These are phyloP conservation scores for Nemapogon koenigi DNA, from an alignment of 2,888 invertebrate species.

Conservation along the genomic window DNA sequence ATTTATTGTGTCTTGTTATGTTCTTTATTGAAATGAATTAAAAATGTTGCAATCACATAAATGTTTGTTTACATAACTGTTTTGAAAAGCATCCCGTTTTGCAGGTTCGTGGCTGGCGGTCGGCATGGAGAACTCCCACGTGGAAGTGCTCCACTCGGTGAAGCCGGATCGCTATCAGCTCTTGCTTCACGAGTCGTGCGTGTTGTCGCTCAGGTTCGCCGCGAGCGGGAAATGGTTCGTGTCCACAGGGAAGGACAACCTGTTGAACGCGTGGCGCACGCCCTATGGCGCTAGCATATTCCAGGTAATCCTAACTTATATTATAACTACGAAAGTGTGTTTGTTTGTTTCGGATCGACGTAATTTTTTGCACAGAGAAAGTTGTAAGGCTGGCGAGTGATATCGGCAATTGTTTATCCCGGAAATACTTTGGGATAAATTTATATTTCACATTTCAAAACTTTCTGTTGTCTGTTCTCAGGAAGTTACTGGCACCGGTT, in stretches of 20 bases:
- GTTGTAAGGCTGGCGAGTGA: too few relatives aligned
- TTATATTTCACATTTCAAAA: too few relatives aligned
- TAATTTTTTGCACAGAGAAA: too few relatives aligned
- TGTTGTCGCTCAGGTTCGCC: conserved; percentile 93
- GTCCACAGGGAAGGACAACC: conserved; percentile 97
- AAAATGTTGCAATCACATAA: too few relatives aligned
- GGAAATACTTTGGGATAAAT: too few relatives aligned
- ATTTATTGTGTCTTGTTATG: too few relatives aligned
- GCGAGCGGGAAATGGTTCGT: conserved; percentile 98
- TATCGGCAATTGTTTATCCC: too few relatives aligned
- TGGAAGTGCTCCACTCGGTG: conserved; percentile 90
- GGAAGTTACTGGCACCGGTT: too few relatives aligned
- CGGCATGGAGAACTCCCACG: conserved; percentile 97
- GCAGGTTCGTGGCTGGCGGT: conserved; percentile 94
- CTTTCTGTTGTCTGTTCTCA: too few relatives aligned
- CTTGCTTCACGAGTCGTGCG: conserved; percentile 95
- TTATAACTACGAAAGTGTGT: neutral
- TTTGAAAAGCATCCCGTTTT: conserved; percentile 11
- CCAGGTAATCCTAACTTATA: conserved; percentile 71
- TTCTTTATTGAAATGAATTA: too few relatives aligned
- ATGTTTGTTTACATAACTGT: too few relatives aligned
- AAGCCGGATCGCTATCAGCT: conserved; percentile 96
- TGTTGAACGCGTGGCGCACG: conserved; percentile 96
- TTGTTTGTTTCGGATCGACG: too few relatives aligned
- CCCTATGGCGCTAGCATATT: conserved; percentile 98